A percentile compares a stretch with the other conserved stretches of the same genome.
These are phyloP conservation scores for Ranitomeya imitator DNA, from an alignment of 2,113 vertebrate genomes.

Conservation along the genomic window DNA sequence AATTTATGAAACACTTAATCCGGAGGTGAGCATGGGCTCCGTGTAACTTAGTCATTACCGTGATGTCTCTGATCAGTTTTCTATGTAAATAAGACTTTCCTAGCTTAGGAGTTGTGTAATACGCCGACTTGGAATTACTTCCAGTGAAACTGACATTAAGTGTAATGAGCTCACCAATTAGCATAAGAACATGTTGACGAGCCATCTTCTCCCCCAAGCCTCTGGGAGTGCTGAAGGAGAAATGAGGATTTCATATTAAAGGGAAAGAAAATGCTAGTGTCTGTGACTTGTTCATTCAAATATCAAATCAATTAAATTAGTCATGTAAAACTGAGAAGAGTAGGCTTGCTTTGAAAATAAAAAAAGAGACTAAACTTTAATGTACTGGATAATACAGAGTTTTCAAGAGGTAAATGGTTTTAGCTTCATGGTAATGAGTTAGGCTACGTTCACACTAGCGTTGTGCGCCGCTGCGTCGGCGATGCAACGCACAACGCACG, in stretches of 20 bases:
- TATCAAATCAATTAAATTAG: conserved; percentile 1
- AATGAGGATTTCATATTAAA: neutral
- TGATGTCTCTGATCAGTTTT: conserved; percentile 38
- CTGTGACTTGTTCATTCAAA: conserved; percentile 13
- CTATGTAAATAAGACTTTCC: conserved; percentile 49
- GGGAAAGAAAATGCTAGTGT: neutral
- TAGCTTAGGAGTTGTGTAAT: conserved; percentile 5
- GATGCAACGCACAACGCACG: too few species aligned
- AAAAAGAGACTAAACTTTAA: neutral
- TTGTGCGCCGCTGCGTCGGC: too few species aligned
- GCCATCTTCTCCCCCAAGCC: conserved; percentile 21
- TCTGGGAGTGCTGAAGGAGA: conserved; percentile 33
- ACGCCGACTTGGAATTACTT: conserved; percentile 37
- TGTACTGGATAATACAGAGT: neutral
- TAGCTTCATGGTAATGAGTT: neutral
- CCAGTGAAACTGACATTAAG: conserved; percentile 21
- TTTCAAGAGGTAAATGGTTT: neutral
- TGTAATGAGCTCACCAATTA: conserved; percentile 48
- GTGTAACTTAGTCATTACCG: conserved; percentile 29
- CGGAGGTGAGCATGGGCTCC: conserved; percentile 20
- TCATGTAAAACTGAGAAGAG: neutral
- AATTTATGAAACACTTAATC: conserved; percentile 38
- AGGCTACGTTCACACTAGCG: too few species aligned
- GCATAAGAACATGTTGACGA: conserved; percentile 36
- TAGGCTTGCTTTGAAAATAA: neutral